These are phyloP conservation scores for Oithona nana DNA, from an alignment of 2,888 invertebrate genomes.

Conservation along the genomic window DNA sequence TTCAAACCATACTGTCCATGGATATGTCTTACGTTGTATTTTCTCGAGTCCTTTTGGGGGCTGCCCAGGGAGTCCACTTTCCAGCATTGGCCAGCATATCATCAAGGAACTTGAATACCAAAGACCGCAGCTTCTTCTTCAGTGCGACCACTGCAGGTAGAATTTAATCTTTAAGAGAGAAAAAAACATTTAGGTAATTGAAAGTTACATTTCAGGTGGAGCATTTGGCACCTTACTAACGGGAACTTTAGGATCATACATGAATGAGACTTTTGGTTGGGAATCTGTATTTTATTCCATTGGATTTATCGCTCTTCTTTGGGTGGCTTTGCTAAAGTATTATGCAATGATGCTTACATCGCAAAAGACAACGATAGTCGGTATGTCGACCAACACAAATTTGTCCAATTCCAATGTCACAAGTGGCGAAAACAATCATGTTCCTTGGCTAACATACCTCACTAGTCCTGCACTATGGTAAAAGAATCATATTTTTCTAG, in stretches of 20 bases:
- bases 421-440: slow-evolving; percentile 26
- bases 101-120: slow-evolving; percentile 41
- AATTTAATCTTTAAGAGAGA: too few relatives aligned
- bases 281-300: slow-evolving; percentile 41
- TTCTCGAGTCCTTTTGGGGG: slow-evolving; percentile 41
- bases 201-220: too few relatives aligned
- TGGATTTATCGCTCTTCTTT: slow-evolving; percentile 37
- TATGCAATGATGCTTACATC: slow-evolving; percentile 29
- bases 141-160: slow-evolving; percentile 43
- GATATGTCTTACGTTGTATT: slow-evolving; percentile 37
- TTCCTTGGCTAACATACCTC: slow-evolving; percentile 42
- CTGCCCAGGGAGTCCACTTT: slow-evolving; percentile 48
- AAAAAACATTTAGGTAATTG: too few relatives aligned
- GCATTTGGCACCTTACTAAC: slow-evolving; percentile 42
- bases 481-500: slow-evolving; percentile 8
- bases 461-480: slow-evolving; percentile 42
- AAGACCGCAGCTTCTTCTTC: slow-evolving; percentile 45
- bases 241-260: slow-evolving; percentile 44
- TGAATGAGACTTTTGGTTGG: slow-evolving; percentile 45
- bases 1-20: slow-evolving; percentile 36
- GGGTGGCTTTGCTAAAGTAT: slow-evolving; percentile 39
- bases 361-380: slow-evolving; percentile 28
- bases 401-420: slow-evolving; percentile 22
- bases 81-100: slow-evolving; percentile 49
- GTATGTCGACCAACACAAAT: slow-evolving; percentile 23